Evolutionary conservation across 2,797 vertebrate genomes (phyloP), one percentile per base, ranked within the genome.

Genomic region (Hylomyscus alleni): DNA sequence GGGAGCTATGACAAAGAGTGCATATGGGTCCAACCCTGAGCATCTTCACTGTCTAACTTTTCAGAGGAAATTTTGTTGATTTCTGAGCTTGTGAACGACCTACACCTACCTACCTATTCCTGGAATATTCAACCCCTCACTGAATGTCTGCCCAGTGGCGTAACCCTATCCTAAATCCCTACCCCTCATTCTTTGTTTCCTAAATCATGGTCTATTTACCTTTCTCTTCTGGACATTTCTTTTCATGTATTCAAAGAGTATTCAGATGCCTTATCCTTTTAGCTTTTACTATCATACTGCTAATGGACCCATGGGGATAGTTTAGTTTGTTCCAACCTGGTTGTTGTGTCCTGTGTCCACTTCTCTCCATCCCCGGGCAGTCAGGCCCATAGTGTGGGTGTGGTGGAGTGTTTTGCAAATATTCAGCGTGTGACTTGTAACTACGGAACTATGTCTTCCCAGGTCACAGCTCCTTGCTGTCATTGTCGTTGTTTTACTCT

Each of bases 1-100:
- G 14, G 12, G 3, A 93, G 65, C 24, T 5, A 10, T n/a, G 15
- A 40, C 14, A 65, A 44, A 95, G 52, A 37, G 4, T 69, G 15
- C 31, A 37, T 50, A 37, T 67, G 73, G 2, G 4, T 54, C 22
- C 12, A 62, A 60, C 34, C 22, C 20, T n/a, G 40, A 89, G 31
- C 60, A 67, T 77, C 47, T 34, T 94, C 65, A 40, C 14, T 84
- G 31, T 86, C 54, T 67, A 56, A 40, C 34, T 9, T 44, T 84
- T 78, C 17, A 91, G 7, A 76, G 40, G 50, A 67, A 76, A 69
- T 58, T 44, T 91, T 94, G 34, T 22, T 94, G 34, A 76, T 75
- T 17, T 58, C 14, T 58, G 11, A 77, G 3, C 40, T 90, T 13
- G 40, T 26, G 29, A 96, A 62, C 73, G 29, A 56, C 9, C 19